Base-by-base conservation (phyloP, 2,113 vertebrate species). In the Poecilia latipinna region DNA sequence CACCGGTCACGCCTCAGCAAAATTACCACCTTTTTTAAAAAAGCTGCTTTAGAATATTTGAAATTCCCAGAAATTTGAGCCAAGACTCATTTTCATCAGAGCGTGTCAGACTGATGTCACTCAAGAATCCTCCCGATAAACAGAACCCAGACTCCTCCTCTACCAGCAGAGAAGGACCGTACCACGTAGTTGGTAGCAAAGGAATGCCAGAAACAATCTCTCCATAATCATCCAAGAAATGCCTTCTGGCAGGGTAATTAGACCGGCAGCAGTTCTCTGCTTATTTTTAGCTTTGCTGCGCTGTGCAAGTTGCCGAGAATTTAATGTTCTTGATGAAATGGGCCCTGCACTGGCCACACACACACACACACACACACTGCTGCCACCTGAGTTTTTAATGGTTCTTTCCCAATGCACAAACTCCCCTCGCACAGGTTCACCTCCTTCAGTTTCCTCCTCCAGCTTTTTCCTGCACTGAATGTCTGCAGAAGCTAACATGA, bases 401-500 rank as follows among this genome's bases (percentile, higher is more conserved):
- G 39, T 15, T 15, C 39, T 15, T 42, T 57, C 28, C 26, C 7
- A 8, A 28, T 31, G 62, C 74, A 78, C 65, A 37, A 12, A 70
- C 37, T 69, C 62, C 26, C 35, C 10, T 66, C 12, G 10, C 62
- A 68, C 68, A 61, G 29, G n/a, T 42, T 51, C 75, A 17, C 42
- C 44, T 28, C 32, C 60, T 67, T 42, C 1, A 3, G 61, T 65
- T 66, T 82, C 70, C 68, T 82, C 68, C 75, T 86, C 68, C 62
- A 63, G 19, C 68, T 71, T 57, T 19, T 28, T 63, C 68, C 71
- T 57, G 4, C 65, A 71, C 79, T 91, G 71, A 65, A 39, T 65
- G 73, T 89, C 70, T 85, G 87, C 89, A 88, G 83, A 91, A 67
- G 32, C 67, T 68, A 84, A 88, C 79, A 77, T 82, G 80, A 80